Conservation (phyloP, 2,888 invertebrate genomes). For the Agrilus mali region DNA sequence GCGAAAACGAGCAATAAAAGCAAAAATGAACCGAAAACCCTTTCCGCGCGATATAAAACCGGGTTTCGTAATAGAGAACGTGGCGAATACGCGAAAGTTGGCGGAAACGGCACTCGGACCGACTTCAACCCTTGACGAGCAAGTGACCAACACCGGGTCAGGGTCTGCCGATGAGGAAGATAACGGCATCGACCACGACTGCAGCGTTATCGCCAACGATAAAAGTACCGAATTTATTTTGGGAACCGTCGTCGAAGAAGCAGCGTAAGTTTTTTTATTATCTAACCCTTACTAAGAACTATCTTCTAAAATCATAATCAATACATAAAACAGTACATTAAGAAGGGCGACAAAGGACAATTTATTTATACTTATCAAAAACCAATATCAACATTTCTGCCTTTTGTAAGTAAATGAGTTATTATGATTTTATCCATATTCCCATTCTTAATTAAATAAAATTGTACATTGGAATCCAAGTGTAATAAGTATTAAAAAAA, state of each 20-base stretch:
- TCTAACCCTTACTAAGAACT: too few species aligned
- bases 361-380: too few species aligned
- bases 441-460: too few species aligned
- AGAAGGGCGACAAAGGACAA: too few species aligned
- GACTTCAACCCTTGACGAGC: slow-evolving; percentile 56
- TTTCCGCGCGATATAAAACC: slow-evolving; percentile 59
- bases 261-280: slow-evolving; percentile 51
- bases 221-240: slow-evolving; percentile 85
- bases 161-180: slow-evolving; percentile 77
- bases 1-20: slow-evolving; percentile 71
- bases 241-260: slow-evolving; percentile 77
- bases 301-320: too few species aligned
- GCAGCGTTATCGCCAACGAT: slow-evolving; percentile 80
- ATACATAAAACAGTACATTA: too few species aligned
- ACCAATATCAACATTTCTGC: too few species aligned
- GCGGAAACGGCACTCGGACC: slow-evolving; percentile 66
- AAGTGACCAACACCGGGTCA: slow-evolving; percentile 80
- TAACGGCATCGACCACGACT: slow-evolving; percentile 50
- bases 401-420: too few species aligned
- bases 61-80: slow-evolving; percentile 80
- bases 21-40: slow-evolving; percentile 67
- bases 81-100: slow-evolving; percentile 67
- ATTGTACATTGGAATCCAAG: too few species aligned
- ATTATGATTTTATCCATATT: too few species aligned
- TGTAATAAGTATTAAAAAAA: too few species aligned